These are phyloP conservation scores for Cirrhinus molitorella DNA, from an alignment of 2,797 vertebrate species.

Conservation along the genomic window DNA sequence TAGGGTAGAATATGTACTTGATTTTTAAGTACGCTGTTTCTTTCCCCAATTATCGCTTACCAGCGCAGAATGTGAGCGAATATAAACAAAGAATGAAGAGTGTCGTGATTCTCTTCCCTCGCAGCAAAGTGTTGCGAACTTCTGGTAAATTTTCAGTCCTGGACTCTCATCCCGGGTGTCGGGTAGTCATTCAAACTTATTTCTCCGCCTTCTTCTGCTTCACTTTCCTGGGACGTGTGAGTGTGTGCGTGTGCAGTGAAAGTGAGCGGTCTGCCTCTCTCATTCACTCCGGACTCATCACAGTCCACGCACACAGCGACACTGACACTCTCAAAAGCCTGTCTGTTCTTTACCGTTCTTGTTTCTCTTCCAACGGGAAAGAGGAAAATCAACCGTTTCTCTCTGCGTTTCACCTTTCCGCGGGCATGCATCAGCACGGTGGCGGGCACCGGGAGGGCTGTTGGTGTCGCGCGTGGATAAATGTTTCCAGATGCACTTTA, in stretches of 20 bases:
- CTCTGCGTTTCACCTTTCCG: slow-evolving; percentile 48
- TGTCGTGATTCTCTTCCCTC: not conserved
- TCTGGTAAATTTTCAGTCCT: not conserved
- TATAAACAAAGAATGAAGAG: not conserved
- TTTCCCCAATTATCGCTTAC: no score
- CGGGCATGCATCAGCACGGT: slow-evolving; percentile 75
- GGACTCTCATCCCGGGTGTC: slow-evolving; percentile 22
- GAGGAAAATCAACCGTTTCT: slow-evolving; percentile 8
- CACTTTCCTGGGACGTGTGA: slow-evolving; percentile 41
- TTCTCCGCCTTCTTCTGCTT: slow-evolving; percentile 46
- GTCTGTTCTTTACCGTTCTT: slow-evolving; percentile 26
- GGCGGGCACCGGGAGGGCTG: slow-evolving; percentile 66
- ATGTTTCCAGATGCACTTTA: slow-evolving; percentile 81
- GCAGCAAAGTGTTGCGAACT: not conserved
- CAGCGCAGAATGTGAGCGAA: not conserved
- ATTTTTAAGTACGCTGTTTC: not conserved
- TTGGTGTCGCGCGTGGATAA: slow-evolving; percentile 69
- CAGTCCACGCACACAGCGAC: slow-evolving; percentile 49
- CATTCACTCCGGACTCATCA: slow-evolving; percentile 47
- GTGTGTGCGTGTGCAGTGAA: slow-evolving; percentile 29
- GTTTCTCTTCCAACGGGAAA: slow-evolving; percentile 26
- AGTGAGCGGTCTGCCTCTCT: slow-evolving; percentile 30
- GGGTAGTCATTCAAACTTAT: slow-evolving; percentile 40
- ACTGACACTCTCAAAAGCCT: slow-evolving; percentile 19
- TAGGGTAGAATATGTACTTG: not conserved